Evolutionary conservation across 1,140 invertebrate genomes (phyloP), one percentile per base, ranked within the genome.

Genomic region (Piezodorus guildinii): DNA sequence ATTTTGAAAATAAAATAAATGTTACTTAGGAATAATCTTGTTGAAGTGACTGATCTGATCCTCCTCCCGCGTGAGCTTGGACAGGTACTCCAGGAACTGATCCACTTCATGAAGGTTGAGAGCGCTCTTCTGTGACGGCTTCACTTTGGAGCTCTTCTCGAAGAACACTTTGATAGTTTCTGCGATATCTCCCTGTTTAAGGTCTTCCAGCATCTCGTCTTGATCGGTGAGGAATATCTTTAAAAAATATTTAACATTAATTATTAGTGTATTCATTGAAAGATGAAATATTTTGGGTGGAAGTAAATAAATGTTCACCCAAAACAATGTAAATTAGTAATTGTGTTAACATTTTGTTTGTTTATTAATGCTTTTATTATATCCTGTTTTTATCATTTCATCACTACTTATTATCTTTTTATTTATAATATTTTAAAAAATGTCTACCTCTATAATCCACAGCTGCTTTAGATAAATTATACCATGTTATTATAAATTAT

Each of bases 161-260:
- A 89, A 95, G 73, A 90, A 94, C 56, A 80, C 73, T 67, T 83
- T 76, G n/a, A 95, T 82, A 0, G 92, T 96, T 71, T 92, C 87
- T 5, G 91, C 88, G 16, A 95, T 83, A 77, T 96, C 92, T 0
- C 93, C 92, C 72, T 91, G 80, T 72, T 94, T 88, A 46, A 94
- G 78, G 76, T 94, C 83, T 66, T 86, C 83, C 6, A 92, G 72
- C 92, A 96, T 96, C 61, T 85, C 83, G 67, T 87, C 81, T 67
- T 86, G 82, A 75, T 85, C 81, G 9, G 79, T 79, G 14, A 77
- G 71, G 69, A 96, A 87, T 62, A 96, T 83, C 79, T 81, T 67
- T 27, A 73, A 64, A 56, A 23, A 25, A 65, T 68, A 30, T 54
- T 39, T 51, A 61, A 61, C 1, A 23, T 12, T 12, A 56, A 56